These are phyloP conservation scores for Metacarcinus magister DNA, from an alignment of 2,888 invertebrate species.

Conservation along the genomic window DNA sequence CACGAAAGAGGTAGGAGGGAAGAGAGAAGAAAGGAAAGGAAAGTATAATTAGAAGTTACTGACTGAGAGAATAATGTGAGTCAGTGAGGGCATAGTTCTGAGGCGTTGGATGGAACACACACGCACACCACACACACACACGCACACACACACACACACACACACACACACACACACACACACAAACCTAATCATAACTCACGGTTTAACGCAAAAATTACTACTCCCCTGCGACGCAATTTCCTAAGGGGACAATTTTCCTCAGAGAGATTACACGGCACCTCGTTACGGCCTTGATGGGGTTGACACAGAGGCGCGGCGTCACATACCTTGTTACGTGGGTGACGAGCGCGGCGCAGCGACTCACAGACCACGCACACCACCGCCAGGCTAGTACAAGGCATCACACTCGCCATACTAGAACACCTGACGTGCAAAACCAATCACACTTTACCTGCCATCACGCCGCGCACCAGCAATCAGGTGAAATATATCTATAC, in stretches of 20 bases:
- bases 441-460: background rate
- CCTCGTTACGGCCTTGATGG: conserved; percentile 6
- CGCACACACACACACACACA: conserved; percentile 33
- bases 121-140: background rate
- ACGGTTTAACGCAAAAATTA: conserved; percentile 52
- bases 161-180: conserved; percentile 36
- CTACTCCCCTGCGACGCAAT: conserved; percentile 46
- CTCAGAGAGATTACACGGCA: background rate
- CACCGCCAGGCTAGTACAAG: background rate
- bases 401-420: background rate
- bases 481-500: background rate
- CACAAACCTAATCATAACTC: conserved; percentile 49
- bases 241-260: conserved; percentile 53
- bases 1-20: background rate
- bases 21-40: background rate
- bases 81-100: background rate
- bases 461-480: background rate
- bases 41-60: background rate
- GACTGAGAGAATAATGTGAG: background rate
- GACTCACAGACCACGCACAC: background rate
- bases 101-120: background rate
- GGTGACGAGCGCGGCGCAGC: background rate
- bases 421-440: background rate
- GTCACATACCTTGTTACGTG: background rate
- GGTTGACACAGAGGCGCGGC: conserved; percentile 20